Base-by-base conservation (phyloP, 2,888 invertebrate species). In the Acronicta alni region DNA sequence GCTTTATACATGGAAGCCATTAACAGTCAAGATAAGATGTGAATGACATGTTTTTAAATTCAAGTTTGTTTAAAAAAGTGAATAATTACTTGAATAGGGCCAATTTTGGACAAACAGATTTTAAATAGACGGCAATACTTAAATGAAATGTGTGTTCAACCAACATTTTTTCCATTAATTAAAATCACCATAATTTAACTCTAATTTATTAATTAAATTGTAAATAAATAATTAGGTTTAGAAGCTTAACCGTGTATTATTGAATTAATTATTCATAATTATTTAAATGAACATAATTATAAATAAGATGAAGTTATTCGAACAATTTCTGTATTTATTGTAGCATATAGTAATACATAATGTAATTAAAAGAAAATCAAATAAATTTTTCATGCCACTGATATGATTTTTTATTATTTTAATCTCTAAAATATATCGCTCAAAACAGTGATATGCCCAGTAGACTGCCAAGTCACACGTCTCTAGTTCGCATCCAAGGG, bases 361-460 rank as follows among this genome's bases (percentile, higher is more conserved):
- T 93, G 90, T 92, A 92, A 93, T 91, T 90, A 90, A 92, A 91
- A 88, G 87, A 89, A 90, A 90, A 91, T 89, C 84, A 89, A 92
- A 92, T 93, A 92, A 92, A 93, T 92, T 94, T 93, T 93, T 93
- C 93, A 94, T 89, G 92, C 90, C 91, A 93, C 92, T 91, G 91
- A 91, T 55, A 64, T 62, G 60, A 62, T 67, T 77, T 82, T 80
- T 80, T 64, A 72, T 77, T 75, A 3, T 23, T 14, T 14, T 2
- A 26, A 32, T 4, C 30, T 30, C 2, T 30, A 12, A 30, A 12
- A 30, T 32, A 3, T 14, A 12, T 26, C 7, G 0, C 8, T 26
- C 26, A 0, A 7, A 23, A 5, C 7, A 23, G 23, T 23, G 23
- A 5, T 23, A n/a, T n/a, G n/a, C n/a, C n/a, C n/a, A n/a, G n/a